A percentile compares a stretch with the other conserved stretches of the same genome.
Evolutionary conservation across 2,113 vertebrate species (phyloP).

Genomic region (Pangasianodon gigas): DNA sequence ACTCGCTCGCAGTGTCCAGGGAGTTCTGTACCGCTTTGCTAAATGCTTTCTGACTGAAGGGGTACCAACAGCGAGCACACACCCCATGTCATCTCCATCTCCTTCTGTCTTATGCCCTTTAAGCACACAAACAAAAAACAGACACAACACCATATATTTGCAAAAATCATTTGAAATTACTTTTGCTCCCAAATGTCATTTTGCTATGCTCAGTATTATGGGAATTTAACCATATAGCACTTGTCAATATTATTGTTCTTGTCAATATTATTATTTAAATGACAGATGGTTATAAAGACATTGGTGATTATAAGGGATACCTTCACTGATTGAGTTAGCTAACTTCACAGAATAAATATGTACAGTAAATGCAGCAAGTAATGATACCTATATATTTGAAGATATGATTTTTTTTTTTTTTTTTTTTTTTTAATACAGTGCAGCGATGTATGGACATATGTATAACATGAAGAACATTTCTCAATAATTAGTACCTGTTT

Average conservation of each 20-base stretch:
- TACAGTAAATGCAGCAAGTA: conserved; percentile 69
- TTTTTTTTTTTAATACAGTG: conserved; percentile 44
- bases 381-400: conserved; percentile 71
- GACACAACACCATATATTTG: neutral
- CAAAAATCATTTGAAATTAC: neutral
- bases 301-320: conserved; percentile 48
- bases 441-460: conserved; percentile 53
- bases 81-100: neutral
- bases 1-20: conserved; percentile 33
- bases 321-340: conserved; percentile 57
- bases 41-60: conserved; percentile 9
- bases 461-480: conserved; percentile 63
- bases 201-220: conserved; percentile 21
- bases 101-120: neutral
- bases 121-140: neutral
- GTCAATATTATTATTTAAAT: conserved; percentile 39
- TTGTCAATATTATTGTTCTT: conserved; percentile 23
- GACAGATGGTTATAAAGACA: conserved; percentile 32
- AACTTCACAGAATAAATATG: conserved; percentile 73
- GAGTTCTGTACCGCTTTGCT: neutral
- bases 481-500: conserved; percentile 74
- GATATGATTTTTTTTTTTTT: conserved; percentile 47
- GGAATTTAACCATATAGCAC: conserved; percentile 14
- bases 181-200: conserved; percentile 14
- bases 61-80: neutral